Base-by-base conservation (phyloP, 1,140 invertebrate genomes). In the Aphaenogaster floridana region DNA sequence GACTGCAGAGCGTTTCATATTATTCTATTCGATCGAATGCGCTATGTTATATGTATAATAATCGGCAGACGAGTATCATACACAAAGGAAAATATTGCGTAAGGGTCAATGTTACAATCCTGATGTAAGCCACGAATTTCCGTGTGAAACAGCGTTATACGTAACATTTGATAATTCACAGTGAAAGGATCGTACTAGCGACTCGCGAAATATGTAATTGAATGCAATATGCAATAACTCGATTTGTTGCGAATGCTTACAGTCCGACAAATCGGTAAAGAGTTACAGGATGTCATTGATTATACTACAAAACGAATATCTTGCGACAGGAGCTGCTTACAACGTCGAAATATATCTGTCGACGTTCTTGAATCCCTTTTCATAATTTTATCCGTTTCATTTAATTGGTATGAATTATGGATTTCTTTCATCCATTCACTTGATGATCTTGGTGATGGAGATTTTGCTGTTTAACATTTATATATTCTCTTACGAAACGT, bases 21-120 rank as follows among this genome's bases (percentile, higher is more conserved):
- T 66, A 34, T 68, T 28, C 2, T 59, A 50, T 45, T 66, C 48
- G n/a, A 68, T 45, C 21, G 28, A 78, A 48, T 9, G 21, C n/a
- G 21, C 28, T 39, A 68, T 21, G 34, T 66, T 66, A 54, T n/a
- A 39, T 48, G n/a, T 48, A 36, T n/a, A 61, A 61, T 83, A 83
- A 57, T 45, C 8, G 1, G 2, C 17, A 36, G 36, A 61, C 15
- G 8, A 59, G 21, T 36, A 17, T 34, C 15, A 0, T 1, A 68
- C 17, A 15, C 13, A 57, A 34, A 61, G 28, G 6, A 59, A n/a
- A 57, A 2, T 34, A 83, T 48, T 61, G 45, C 15, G 8, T 78
- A 85, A 78, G 63, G 83, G 72, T 85, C 81, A 77, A 85, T 77
- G 57, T 64, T 77, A 85, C 6, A 57, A 50, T 52, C 0, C 17